phyloP scores from a whole-genome alignment of 2,888 invertebrate genomes.

The Acleris literana region DNA sequence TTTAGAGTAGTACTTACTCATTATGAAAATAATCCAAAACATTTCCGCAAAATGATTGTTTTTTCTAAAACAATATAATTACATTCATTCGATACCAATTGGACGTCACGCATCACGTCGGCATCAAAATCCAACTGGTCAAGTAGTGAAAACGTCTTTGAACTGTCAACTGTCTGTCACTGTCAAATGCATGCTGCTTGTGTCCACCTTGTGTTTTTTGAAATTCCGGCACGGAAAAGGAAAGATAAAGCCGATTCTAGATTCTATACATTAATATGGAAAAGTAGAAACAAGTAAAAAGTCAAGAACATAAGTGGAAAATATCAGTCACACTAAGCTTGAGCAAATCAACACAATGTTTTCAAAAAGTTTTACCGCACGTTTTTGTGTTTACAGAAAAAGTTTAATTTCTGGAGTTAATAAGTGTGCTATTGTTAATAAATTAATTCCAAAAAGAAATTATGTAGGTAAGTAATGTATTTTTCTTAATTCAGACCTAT shows the following conservation, averaged over 20 bases:
- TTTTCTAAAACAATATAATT: too few relatives aligned
- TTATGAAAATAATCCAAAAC: too few relatives aligned
- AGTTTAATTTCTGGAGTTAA: slow-evolving; percentile 9
- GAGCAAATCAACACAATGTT: slow-evolving; percentile 9
- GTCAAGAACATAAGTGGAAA: background rate
- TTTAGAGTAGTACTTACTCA: too few relatives aligned
- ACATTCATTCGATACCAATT: too few relatives aligned
- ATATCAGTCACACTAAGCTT: background rate
- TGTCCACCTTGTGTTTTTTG: too few relatives aligned
- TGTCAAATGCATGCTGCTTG: background rate
- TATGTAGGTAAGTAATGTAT: slow-evolving; percentile 17
- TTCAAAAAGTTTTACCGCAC: slow-evolving; percentile 13
- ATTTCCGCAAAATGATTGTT: too few relatives aligned
- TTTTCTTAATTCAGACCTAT: background rate
- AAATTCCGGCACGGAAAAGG: too few relatives aligned
- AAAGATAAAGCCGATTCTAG: background rate
- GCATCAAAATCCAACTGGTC: background rate
- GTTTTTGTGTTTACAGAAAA: slow-evolving; percentile 19
- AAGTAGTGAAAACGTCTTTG: background rate
- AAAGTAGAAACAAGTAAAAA: background rate
- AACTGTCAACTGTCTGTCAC: slow-evolving; percentile 8
- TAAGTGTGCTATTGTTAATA: background rate
- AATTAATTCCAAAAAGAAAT: slow-evolving; percentile 5
- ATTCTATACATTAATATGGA: background rate
- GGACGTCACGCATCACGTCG: too few relatives aligned